Percentiles rank a stretch among this genome's conserved stretches.
Evolutionary conservation across 2,888 invertebrate genomes (phyloP).

Genomic region (Gymnocheta viridis): DNA sequence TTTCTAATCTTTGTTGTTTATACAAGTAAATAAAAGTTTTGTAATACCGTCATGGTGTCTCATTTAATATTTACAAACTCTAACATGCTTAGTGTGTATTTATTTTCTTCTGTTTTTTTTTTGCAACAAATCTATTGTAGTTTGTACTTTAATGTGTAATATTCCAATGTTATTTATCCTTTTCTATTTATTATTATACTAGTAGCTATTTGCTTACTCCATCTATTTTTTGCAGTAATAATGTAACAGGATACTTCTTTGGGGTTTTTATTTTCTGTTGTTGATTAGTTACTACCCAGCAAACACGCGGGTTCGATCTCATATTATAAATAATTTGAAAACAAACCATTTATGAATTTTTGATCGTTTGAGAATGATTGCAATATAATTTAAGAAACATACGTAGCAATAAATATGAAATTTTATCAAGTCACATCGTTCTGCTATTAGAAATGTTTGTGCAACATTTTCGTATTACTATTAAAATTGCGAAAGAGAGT

Average conservation of each 20-base stretch:
- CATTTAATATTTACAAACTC: conserved; percentile 63
- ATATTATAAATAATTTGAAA: background rate
- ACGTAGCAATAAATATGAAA: too few species aligned
- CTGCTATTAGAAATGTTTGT: too few species aligned
- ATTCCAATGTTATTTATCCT: conserved; percentile 35
- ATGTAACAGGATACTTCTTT: conserved; percentile 37
- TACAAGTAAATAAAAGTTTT: conserved; percentile 16
- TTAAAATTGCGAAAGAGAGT: too few species aligned
- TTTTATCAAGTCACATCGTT: too few species aligned
- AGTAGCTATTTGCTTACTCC: conserved; percentile 1
- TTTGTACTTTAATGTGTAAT: conserved; percentile 7
- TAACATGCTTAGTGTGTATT: background rate
- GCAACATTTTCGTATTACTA: too few species aligned
- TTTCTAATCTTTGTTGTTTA: conserved; percentile 57
- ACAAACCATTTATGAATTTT: background rate
- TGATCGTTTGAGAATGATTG: background rate
- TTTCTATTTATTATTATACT: conserved; percentile 9
- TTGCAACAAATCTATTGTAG: conserved; percentile 14
- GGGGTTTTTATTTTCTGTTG: background rate
- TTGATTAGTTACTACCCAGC: conserved; percentile 29
- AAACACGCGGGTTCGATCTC: background rate
- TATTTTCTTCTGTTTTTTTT: background rate
- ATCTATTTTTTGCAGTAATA: background rate
- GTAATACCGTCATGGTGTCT: conserved; percentile 51
- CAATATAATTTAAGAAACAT: too few species aligned